Conservation (phyloP, 2,888 invertebrate genomes). For the Scaptomyza parva region DNA sequence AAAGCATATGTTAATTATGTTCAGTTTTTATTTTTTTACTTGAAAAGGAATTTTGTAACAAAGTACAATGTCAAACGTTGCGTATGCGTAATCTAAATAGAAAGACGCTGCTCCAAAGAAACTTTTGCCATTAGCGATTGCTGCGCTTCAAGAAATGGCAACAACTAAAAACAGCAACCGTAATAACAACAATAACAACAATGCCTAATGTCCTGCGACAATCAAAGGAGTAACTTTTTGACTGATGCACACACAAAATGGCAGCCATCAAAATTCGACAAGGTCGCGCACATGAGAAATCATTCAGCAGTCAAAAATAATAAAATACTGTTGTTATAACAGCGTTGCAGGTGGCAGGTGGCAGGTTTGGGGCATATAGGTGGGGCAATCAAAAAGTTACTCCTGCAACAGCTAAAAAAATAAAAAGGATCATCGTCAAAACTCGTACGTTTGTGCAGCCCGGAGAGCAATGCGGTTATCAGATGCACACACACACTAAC, state of each 20-base stretch:
- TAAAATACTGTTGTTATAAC: conserved; percentile 24
- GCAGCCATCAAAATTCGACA: conserved; percentile 42
- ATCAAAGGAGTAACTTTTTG: conserved; percentile 35
- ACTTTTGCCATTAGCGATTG: conserved; percentile 49
- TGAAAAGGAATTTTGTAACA: conserved; percentile 71
- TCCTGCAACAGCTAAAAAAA: conserved; percentile 28
- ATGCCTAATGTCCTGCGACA: conserved; percentile 48
- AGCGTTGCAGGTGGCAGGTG: background rate
- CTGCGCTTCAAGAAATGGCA: conserved; percentile 60
- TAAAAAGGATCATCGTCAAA: conserved; percentile 42
- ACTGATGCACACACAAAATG: conserved; percentile 2
- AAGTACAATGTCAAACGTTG: conserved; percentile 13
- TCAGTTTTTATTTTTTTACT: conserved; percentile 53
- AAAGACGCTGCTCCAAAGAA: background rate
- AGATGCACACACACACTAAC: conserved; percentile 11
- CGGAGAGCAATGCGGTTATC: conserved; percentile 29
- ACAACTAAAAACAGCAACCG: conserved; percentile 45
- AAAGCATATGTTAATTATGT: conserved; percentile 76
- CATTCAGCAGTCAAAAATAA: conserved; percentile 38
- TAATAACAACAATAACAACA: conserved; percentile 22
- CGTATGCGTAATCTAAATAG: conserved; percentile 55
- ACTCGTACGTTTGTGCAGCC: conserved; percentile 38
- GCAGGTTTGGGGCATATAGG: background rate
- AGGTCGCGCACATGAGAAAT: conserved; percentile 47
- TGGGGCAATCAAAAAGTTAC: conserved; percentile 61